Base-by-base conservation (phyloP, 2,888 invertebrate genomes). In the Lochmaea crataegi region DNA sequence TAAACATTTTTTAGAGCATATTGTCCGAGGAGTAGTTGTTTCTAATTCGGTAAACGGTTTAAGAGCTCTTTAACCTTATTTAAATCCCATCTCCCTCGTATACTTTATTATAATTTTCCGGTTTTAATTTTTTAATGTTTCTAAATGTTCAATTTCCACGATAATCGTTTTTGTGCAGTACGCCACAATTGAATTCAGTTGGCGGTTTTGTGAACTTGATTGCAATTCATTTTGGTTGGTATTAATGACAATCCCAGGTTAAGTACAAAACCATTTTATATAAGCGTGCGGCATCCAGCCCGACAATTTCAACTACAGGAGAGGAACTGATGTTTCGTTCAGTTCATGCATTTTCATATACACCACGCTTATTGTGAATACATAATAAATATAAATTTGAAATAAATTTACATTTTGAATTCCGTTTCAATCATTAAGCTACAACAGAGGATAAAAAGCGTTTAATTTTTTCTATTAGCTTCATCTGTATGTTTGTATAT, bases 171-270 rank as follows among this genome's bases (percentile, higher is more conserved):
- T 14, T 45, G 45, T 11, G 45, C 45, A 45, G 11, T 32, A 11
- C 12, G 58, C 32, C n/a, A 14, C 11, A 58, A 58, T 58, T 65
- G 41, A 65, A 65, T 53, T 65, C 41, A 41, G 56, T 65, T 65
- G 18, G 56, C 56, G 65, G 65, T 65, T 56, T 64, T 53, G n/a
- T 26, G 32, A 48, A 53, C 3, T 64, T 64, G 41, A 64, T 64
- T 64, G 42, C 26, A 51, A 26, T 65, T 56, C 56, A 56, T 65
- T 65, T 26, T 26, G 41, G 65, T 32, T 9, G 18, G 65, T 38
- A 48, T 65, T 11, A 65, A 56, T 53, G 56, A 32, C 65, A 51
- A 14, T 12, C 16, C 45, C 42, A 7, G n/a, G 6, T 38, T 16
- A 63, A 6, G 22, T 16, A 26, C n/a, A 51, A 51, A 65, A 65